Base-by-base conservation (phyloP, 2,888 invertebrate genomes). In the Habroteleia sp. region DNA sequence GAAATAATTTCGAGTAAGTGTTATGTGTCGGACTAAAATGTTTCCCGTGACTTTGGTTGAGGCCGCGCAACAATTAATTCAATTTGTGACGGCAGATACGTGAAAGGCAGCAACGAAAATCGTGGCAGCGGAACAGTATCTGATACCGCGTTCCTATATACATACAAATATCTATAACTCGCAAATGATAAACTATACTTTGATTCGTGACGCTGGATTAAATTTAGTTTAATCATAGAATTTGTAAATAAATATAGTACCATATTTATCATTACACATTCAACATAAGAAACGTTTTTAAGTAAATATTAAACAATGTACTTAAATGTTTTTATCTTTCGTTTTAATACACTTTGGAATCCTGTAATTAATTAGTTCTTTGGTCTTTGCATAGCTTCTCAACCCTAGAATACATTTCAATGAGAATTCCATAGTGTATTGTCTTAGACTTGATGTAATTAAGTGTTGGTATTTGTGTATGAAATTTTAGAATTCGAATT, bases 1-100 rank as follows among this genome's bases (percentile, higher is more conserved):
- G 27, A 37, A 35, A 35, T 44, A 25, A 33, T 33, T 25, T 63
- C 25, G 35, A 63, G 41, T 63, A 52, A 42, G 14, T 48, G 10
- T 50, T 63, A 63, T 50, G 50, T 41, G 33, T 62, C 48, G 14
- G 37, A 17, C 17, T 37, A 17, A 37, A 41, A 31, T 41, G 48
- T 63, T 63, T 63, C 41, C 48, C 50, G n/a, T 8, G 8, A 52
- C 23, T 37, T 14, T 10, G 29, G 10, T 31, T 44, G 17, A 17
- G 6, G 31, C 62, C 41, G 62, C 41, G 48, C 44, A 29, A 48
- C 20, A 13, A 48, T 63, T 11, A 33, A 33, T 63, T 31, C 17
- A 33, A 31, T 65, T 65, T 66, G 65, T 66, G 65, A 66, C 65
- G 65, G 65, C 65, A 54, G 65, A 54, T 37, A 16, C 35, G 27